Conservation (phyloP, 64 coral and sea anemone genomes). For the Pocillopora damicornis region DNA sequence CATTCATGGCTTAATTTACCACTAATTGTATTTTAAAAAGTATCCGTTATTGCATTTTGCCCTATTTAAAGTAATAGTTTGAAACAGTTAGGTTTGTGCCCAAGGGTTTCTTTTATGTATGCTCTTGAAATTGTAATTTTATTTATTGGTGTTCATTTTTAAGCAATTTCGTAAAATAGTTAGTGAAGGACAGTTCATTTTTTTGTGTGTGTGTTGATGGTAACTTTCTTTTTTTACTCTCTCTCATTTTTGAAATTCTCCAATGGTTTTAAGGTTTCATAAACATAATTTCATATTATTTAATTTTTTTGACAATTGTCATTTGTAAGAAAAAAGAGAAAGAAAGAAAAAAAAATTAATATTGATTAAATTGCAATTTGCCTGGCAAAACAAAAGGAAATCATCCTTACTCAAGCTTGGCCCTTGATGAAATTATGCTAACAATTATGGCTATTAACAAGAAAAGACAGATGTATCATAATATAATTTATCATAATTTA, state of each 20-base stretch:
- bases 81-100: background rate
- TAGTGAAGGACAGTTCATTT: too few species aligned
- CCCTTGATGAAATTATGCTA: background rate
- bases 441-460: constrained; percentile 4
- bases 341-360: background rate
- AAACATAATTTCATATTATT: too few species aligned
- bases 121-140: background rate
- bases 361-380: background rate
- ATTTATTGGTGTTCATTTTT: background rate
- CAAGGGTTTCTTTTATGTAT: background rate
- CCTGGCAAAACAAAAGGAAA: background rate
- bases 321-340: background rate
- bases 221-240: too few species aligned
- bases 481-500: constrained; percentile 23
- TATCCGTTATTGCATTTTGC: background rate
- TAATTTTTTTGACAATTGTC: too few species aligned
- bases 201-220: too few species aligned
- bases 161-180: background rate
- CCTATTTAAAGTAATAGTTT: background rate
- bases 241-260: too few species aligned
- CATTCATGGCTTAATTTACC: background rate
- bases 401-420: background rate
- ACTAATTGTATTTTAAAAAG: background rate
- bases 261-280: too few species aligned
- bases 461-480: background rate